Conservation (phyloP, 2,797 vertebrate species). For the Coreius guichenoti region DNA sequence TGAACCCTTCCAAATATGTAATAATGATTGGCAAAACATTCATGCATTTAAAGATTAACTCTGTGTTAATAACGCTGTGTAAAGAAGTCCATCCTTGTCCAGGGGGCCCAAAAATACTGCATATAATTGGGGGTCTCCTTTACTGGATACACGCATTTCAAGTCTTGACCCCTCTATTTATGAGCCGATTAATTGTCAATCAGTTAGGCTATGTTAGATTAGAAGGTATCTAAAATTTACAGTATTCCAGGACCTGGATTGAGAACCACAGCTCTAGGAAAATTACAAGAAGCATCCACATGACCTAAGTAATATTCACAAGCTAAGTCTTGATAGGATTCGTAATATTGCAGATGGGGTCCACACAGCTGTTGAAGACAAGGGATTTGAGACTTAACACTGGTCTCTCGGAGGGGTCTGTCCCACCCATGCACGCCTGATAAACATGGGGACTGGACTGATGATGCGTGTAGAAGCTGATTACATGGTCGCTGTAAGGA, state of each 20-base stretch:
- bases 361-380: constrained; percentile 29
- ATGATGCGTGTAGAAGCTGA: neutral
- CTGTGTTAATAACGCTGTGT: too few species aligned
- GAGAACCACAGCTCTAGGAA: constrained; percentile 23
- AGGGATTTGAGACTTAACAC: constrained; percentile 42
- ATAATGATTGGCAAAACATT: too few species aligned
- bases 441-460: neutral
- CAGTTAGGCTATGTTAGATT: neutral
- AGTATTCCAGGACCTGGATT: neutral
- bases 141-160: neutral
- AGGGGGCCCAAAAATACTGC: neutral
- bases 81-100: neutral
- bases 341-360: constrained; percentile 18
- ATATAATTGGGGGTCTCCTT: neutral
- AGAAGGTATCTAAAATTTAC: neutral
- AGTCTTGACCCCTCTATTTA: neutral
- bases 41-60: neutral
- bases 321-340: constrained; percentile 29
- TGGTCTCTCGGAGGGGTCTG: constrained; percentile 11
- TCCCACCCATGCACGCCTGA: neutral
- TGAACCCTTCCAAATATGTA: too few species aligned
- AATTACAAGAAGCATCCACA: constrained; percentile 16
- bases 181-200: neutral
- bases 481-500: neutral
- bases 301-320: constrained; percentile 25